Conservation (phyloP, 2,888 invertebrate genomes). For the Hypselothyrea guttata region DNA sequence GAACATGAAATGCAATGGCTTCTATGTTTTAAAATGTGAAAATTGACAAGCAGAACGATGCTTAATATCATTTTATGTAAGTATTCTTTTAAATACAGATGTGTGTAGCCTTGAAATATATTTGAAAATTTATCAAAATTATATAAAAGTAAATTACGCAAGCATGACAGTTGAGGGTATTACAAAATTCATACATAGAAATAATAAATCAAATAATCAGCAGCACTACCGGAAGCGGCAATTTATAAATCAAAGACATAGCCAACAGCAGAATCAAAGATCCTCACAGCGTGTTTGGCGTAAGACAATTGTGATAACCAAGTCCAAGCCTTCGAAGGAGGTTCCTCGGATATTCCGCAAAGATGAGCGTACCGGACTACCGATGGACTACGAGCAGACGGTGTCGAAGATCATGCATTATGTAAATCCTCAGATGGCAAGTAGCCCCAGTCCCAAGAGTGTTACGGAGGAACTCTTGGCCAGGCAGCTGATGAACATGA, state of each 20-base stretch:
- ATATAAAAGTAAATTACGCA: slow-evolving; percentile 8
- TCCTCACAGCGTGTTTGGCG: slow-evolving; percentile 44
- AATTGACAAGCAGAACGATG: too few species aligned
- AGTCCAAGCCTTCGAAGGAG: slow-evolving; percentile 23
- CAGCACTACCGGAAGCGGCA: slow-evolving; percentile 4
- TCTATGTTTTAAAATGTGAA: too few species aligned
- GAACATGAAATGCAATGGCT: background rate
- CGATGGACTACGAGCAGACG: slow-evolving; percentile 57
- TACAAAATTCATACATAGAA: background rate
- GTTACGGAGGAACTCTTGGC: slow-evolving; percentile 31
- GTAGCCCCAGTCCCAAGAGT: slow-evolving; percentile 22
- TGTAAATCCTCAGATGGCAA: slow-evolving; percentile 51
- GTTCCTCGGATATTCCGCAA: slow-evolving; percentile 49
- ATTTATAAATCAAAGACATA: background rate
- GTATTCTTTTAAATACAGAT: too few species aligned
- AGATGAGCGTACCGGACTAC: slow-evolving; percentile 52
- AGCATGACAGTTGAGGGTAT: too few species aligned
- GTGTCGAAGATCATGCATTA: slow-evolving; percentile 58
- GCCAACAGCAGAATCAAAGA: background rate
- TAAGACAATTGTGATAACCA: slow-evolving; percentile 33
- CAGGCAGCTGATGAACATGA: slow-evolving; percentile 13
- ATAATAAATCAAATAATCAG: background rate
- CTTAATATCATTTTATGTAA: too few species aligned
- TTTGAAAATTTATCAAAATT: background rate
- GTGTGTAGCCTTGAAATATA: slow-evolving; percentile 19